Evolutionary conservation across 2,113 vertebrate species (phyloP), one percentile per base, ranked within the genome.

Genomic region (Mugil cephalus): DNA sequence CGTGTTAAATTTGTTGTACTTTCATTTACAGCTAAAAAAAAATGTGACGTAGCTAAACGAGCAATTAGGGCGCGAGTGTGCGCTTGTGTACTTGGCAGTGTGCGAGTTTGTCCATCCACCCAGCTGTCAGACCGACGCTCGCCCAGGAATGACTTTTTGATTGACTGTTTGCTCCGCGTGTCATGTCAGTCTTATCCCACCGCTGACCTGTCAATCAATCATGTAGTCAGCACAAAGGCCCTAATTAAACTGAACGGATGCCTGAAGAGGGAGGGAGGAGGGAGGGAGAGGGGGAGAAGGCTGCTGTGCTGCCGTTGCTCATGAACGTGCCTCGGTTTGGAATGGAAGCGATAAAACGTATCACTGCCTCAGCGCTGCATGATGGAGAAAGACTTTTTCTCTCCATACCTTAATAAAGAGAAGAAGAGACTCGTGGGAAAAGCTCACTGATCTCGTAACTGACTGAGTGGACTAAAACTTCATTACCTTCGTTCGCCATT

Each of bases 191-290:
- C 84, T 74, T 58, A 79, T 70, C 71, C 61, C 54, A 34, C 73
- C 59, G 17, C 45, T 42, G 69, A 86, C 73, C 83, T 84, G 85
- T 84, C 90, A 87, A 82, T 90, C 87, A 87, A 70, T 83, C 86
- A 82, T 10, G 1, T 59, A 52, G 62, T 52, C 65, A 48, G 76
- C 73, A 56, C 77, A 81, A 80, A 77, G 58, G 30, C 55, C 13
- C 76, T 77, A 90, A 88, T 87, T 80, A 91, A 72, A 77, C 42
- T 38, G 59, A 68, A 70, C 68, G 80, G 65, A 69, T 24, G 72
- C 61, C 17, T 17, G 24, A 15, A 50, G 4, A 17, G 11, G 10
- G 14, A 21, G 17, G 53, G 4, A 17, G 11, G 10, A 14, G 34
- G 17, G 24, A 43, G 9, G 47, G 59, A 62, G 53, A 17, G 38